Evolutionary conservation across 2,888 invertebrate genomes (phyloP).

Genomic region (Eurois occulta): DNA sequence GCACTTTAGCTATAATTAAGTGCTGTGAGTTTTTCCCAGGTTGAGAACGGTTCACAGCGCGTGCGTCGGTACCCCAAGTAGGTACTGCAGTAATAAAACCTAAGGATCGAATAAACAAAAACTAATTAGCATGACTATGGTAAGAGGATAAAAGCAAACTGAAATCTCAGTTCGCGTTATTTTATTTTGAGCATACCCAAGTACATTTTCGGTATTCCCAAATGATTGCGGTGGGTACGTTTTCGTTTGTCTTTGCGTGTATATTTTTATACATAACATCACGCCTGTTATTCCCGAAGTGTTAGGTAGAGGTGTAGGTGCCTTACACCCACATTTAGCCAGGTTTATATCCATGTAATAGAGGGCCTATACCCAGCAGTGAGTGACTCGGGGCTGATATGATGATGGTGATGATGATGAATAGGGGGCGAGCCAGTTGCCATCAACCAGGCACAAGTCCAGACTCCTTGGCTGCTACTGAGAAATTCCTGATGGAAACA

Average conservation of each 20-base stretch:
- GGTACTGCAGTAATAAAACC: not conserved
- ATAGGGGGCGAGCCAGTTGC: too few relatives aligned
- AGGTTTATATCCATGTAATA: too few relatives aligned
- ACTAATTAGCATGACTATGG: not conserved
- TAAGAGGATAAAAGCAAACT: not conserved
- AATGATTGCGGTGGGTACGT: not conserved
- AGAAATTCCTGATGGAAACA: too few relatives aligned
- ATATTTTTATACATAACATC: not conserved
- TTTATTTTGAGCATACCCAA: not conserved
- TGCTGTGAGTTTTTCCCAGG: not conserved
- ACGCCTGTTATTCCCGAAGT: not conserved
- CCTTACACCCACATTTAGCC: too few relatives aligned
- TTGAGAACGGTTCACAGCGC: not conserved
- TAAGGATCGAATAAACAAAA: not conserved
- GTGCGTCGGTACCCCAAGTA: not conserved
- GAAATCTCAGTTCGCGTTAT: not conserved
- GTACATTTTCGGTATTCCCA: not conserved
- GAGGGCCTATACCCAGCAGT: too few relatives aligned
- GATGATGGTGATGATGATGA: too few relatives aligned
- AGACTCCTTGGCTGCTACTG: too few relatives aligned
- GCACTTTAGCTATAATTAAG: not conserved
- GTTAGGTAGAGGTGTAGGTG: not conserved
- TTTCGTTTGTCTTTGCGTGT: not conserved
- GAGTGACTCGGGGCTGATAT: too few relatives aligned
- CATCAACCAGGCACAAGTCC: too few relatives aligned